A percentile compares a stretch with the other conserved stretches of the same genome.
Evolutionary conservation across 2,888 invertebrate species (phyloP).

Genomic region (Cryptocephalus moraei): DNA sequence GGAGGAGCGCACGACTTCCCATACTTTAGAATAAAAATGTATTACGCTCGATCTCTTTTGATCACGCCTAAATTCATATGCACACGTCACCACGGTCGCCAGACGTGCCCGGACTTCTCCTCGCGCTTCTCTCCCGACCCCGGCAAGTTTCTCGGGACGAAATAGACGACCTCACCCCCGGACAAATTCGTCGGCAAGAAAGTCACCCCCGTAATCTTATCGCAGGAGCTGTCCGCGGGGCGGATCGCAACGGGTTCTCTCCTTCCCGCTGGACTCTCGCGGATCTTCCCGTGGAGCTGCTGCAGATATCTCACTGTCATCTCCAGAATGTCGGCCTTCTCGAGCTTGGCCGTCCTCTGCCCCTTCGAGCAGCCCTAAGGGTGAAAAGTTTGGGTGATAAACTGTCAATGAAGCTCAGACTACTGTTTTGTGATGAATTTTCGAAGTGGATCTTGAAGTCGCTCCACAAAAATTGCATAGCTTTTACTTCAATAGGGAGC

Average conservation of each 20-base stretch:
- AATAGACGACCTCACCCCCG: slow-evolving; percentile 37
- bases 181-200: slow-evolving; percentile 34
- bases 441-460: no score
- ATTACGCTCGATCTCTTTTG: no score
- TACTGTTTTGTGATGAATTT: no score
- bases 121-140: slow-evolving; percentile 2
- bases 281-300: slow-evolving; percentile 38
- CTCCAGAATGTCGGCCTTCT: slow-evolving; percentile 56
- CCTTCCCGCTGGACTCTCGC: slow-evolving; percentile 6
- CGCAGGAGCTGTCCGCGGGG: slow-evolving; percentile 26
- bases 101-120: slow-evolving; percentile 22
- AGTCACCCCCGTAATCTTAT: slow-evolving; percentile 24
- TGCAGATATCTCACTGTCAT: slow-evolving; percentile 51
- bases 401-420: no score
- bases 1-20: no score
- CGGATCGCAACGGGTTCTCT: slow-evolving; percentile 14
- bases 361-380: slow-evolving; percentile 12
- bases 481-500: no score
- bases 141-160: slow-evolving; percentile 26
- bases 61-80: no score
- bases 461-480: no score
- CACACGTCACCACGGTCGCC: slow-evolving; percentile 33
- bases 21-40: no score
- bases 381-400: no score
- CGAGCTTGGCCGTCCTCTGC: slow-evolving; percentile 46